Evolutionary conservation across 2,113 vertebrate genomes (phyloP), one percentile per base, ranked within the genome.

Genomic region (Prietella phreatophila): DNA sequence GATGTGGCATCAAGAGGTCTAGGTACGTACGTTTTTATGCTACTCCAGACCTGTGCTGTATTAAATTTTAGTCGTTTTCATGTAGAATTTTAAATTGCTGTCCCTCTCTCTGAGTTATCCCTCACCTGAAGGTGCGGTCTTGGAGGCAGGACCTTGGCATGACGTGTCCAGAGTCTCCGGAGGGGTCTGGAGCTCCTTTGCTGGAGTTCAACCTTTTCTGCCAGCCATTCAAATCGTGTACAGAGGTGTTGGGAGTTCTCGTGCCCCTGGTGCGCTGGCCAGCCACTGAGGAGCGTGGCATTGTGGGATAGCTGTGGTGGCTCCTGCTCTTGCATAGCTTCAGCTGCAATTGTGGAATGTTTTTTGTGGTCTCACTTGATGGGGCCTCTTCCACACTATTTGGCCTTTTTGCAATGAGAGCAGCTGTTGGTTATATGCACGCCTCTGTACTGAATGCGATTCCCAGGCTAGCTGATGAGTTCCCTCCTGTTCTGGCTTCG

Each of bases 131-230:
- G 98, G 98, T 97, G 97, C 97, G 96, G 97, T 97, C 97, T 97
- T 96, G 98, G 95, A 98, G 98, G 98, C 98, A 99, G 97, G 98
- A 97, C 97, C 97, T 99, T 99, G 98, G 98, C 98, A 99, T 99
- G 98, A 99, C 97, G 97, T 94, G 96, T 97, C 97, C 97, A 99
- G 87, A 98, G 97, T 98, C 96, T 97, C 97, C 97, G 95, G 95
- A 97, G 97, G 97, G 98, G 83, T 88, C 97, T 97, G 97, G 97
- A 98, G 97, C 97, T 98, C 97, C 99, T 97, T 97, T 99, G 97
- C 96, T 97, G 96, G 89, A 97, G 97, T 97, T 97, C 98, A 91
- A 97, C 97, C 97, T 98, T 93, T 97, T 96, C 97, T 97, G 97
- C 97, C 97, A 93, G 97, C 97, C 97, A 98, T 97, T 98, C 96